Conservation (phyloP, 2,797 vertebrate genomes). For the Glyptemys insculpta region DNA sequence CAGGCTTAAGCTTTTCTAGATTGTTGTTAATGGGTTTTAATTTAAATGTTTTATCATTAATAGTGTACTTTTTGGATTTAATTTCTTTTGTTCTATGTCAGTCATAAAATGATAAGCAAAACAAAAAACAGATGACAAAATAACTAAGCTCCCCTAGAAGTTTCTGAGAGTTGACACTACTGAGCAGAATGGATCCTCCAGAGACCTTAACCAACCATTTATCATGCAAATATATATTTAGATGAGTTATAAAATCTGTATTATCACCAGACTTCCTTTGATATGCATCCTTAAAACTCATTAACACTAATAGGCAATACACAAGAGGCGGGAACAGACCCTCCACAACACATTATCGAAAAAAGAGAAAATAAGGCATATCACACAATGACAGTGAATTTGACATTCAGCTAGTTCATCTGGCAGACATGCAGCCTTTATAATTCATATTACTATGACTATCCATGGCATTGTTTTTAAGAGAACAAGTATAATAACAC, state of each 20-base stretch:
- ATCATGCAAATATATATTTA: background rate
- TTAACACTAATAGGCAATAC: background rate
- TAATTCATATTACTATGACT: accelerated
- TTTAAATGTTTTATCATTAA: background rate
- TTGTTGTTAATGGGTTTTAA: background rate
- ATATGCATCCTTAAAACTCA: slow-evolving; percentile 13
- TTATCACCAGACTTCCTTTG: background rate
- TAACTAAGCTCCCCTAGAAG: background rate
- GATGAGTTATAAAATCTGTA: background rate
- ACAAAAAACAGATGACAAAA: background rate
- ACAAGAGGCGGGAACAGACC: background rate
- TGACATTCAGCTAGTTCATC: background rate
- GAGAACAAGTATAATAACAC: background rate
- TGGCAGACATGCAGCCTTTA: accelerated
- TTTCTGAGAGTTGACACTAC: background rate
- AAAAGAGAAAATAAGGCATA: background rate
- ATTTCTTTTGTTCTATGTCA: accelerated
- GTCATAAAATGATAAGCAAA: background rate
- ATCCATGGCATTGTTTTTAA: background rate
- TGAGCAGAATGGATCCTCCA: background rate
- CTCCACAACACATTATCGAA: background rate
- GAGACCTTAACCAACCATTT: background rate
- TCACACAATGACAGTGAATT: accelerated
- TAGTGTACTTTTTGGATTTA: background rate
- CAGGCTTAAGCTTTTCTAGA: background rate